phyloP scores from a whole-genome alignment of 92 coral and sea anemone species.

The Phenganax marumi region DNA sequence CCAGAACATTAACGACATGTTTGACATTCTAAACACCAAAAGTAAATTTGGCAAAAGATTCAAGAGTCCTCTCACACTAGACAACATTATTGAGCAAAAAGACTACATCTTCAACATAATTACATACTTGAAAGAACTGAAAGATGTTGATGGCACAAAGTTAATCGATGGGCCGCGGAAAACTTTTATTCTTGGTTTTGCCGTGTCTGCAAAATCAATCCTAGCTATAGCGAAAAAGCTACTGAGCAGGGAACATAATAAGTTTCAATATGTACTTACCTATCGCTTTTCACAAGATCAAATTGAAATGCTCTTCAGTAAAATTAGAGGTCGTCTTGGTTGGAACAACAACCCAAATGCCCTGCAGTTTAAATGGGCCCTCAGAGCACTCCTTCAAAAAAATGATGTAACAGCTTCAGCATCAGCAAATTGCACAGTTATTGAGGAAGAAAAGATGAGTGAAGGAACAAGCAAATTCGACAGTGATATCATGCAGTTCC shows the following conservation, averaged over 20 bases:
- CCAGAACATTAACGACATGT: background rate
- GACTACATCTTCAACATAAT: background rate
- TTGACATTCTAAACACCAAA: conserved; percentile 20
- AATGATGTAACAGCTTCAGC: background rate
- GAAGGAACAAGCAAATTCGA: background rate
- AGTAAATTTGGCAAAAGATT: conserved; percentile 5
- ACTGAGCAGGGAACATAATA: background rate
- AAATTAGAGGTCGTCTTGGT: conserved; percentile 9
- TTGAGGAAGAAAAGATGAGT: conserved; percentile 1
- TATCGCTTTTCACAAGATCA: conserved; percentile 34
- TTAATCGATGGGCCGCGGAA: conserved; percentile 23
- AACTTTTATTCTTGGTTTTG: conserved; percentile 27
- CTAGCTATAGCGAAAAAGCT: background rate
- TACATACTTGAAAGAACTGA: conserved; percentile 16
- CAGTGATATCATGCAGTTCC: background rate
- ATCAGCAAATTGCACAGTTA: conserved; percentile 6
- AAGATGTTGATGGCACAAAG: conserved; percentile 5
- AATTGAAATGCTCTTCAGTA: conserved; percentile 16
- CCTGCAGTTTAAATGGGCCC: conserved; percentile 16
- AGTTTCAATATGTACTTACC: conserved; percentile 8
- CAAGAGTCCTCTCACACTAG: background rate
- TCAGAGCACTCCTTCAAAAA: conserved; percentile 23
- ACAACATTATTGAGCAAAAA: background rate
- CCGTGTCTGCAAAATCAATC: conserved; percentile 15
- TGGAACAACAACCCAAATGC: conserved; percentile 15